Evolutionary conservation across 2,113 vertebrate genomes (phyloP).

Genomic region (Ceyx melanurus): DNA sequence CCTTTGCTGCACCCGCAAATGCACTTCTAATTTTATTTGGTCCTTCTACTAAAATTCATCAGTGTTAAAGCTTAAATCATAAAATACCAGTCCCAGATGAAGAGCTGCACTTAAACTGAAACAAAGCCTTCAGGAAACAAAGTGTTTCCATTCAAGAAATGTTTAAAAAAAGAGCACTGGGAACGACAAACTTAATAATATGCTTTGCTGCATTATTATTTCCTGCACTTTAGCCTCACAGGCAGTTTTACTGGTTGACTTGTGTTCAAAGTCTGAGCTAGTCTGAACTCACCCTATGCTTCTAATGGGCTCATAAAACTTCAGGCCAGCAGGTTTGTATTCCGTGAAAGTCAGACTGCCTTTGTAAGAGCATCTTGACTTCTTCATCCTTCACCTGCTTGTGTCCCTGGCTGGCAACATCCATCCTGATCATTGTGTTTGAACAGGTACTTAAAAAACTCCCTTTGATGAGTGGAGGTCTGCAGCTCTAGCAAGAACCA

Average conservation of each 20-base stretch:
- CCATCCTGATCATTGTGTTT: background rate
- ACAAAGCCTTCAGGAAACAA: background rate
- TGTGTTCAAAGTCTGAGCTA: background rate
- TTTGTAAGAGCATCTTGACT: background rate
- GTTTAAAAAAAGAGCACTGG: background rate
- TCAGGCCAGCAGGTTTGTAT: background rate
- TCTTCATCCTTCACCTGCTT: background rate
- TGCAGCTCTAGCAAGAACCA: background rate
- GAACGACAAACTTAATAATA: background rate
- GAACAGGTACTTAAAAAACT: background rate
- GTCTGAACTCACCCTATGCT: background rate
- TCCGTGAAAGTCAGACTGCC: background rate
- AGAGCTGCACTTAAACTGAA: background rate
- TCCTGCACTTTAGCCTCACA: background rate
- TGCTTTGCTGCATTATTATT: background rate
- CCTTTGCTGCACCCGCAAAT: background rate
- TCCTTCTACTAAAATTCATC: background rate
- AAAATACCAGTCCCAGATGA: background rate
- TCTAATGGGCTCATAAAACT: background rate
- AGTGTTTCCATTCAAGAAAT: background rate
- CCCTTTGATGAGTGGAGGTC: background rate
- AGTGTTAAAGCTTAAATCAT: background rate
- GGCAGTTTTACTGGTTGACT: background rate
- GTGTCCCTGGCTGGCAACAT: background rate
- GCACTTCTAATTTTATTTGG: background rate